Percentiles rank a stretch among this genome's conserved stretches.
These are phyloP conservation scores for Menidia menidia DNA, from an alignment of 2,797 vertebrate genomes.

Conservation along the genomic window DNA sequence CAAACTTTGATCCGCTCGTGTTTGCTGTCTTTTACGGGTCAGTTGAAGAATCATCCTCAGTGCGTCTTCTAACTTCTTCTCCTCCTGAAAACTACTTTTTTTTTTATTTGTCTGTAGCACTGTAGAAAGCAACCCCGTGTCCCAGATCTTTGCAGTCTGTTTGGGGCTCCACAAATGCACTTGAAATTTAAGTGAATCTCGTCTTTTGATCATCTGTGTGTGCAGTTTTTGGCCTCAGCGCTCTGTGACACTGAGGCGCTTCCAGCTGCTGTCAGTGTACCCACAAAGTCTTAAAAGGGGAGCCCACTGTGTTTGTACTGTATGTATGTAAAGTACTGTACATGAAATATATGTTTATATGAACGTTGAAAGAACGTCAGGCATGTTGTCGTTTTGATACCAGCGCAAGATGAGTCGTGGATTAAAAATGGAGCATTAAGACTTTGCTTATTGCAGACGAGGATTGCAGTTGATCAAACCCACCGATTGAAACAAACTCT, in stretches of 20 bases:
- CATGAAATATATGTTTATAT: conserved; percentile 52
- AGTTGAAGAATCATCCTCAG: conserved; percentile 1
- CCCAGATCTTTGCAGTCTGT: not conserved
- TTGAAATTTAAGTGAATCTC: conserved; percentile 5
- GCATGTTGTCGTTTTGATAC: conserved; percentile 11
- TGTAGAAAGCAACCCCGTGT: conserved; percentile 20
- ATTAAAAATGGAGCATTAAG: conserved; percentile 11
- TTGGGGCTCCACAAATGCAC: not conserved
- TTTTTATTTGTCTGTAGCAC: conserved; percentile 21
- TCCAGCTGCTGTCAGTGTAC: not conserved
- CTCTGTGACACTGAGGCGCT: conserved; percentile 7
- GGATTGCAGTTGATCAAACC: not conserved
- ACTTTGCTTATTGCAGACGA: conserved; percentile 14
- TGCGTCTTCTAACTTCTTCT: not conserved
- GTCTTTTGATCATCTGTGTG: not conserved
- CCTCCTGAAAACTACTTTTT: conserved; percentile 5
- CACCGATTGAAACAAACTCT: not conserved
- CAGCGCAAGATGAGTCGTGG: conserved; percentile 7
- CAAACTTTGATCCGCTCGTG: not conserved
- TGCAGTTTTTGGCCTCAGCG: not conserved
- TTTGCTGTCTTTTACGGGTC: not conserved
- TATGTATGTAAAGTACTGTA: conserved; percentile 59
- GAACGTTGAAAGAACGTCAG: conserved; percentile 49
- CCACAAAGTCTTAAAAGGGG: not conserved
- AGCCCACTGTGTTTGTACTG: conserved; percentile 36